Base-by-base conservation (phyloP, 1,140 invertebrate genomes). In the Drosophila takahashii region DNA sequence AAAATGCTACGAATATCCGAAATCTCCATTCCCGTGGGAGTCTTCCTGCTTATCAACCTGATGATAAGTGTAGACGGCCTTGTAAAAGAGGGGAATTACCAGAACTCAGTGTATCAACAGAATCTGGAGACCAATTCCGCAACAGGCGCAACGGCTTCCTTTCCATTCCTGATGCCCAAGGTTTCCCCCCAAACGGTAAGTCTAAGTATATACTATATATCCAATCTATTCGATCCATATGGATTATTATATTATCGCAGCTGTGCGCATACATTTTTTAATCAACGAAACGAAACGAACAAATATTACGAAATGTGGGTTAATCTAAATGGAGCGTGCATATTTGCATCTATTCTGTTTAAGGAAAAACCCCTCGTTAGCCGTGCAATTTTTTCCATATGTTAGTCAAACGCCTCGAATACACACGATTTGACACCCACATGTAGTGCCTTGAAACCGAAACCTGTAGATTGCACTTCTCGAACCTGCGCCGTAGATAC, bases 131-230 rank as follows among this genome's bases (percentile, higher is more conserved):
- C 26, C 26, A 77, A 77, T 51, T 57, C 75, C 34, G 69, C 56
- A 47, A 69, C 69, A 44, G 79, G 80, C 39, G 18, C 37, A n/a
- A 65, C 29, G n/a, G 86, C 86, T 59, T 94, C 93, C 52, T 96
- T 94, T 90, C 92, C 95, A 13, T 92, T 96, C 58, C 87, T 95
- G 8, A 96, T 96, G 95, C 95, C 95, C 67, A 94, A 95, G 91
- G 95, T 96, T 34, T 93, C 93, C 51, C 95, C 95, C 37, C 93
- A 94, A 77, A 93, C 92, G 83, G 95, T 96, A 93, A 95, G 93
- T 75, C 15, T 29, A 37, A 26, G 18, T 26, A 37, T 8, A 37
- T 8, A 45, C 0, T 18, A 44, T 10, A 10, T 18, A 42, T 16
- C 6, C 9, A 42, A 13, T 39, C 8, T 48, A 16, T 22, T 32